Evolutionary conservation across 2,888 invertebrate genomes (phyloP), one percentile per base, ranked within the genome.

Genomic region (Dryobotodes eremita): DNA sequence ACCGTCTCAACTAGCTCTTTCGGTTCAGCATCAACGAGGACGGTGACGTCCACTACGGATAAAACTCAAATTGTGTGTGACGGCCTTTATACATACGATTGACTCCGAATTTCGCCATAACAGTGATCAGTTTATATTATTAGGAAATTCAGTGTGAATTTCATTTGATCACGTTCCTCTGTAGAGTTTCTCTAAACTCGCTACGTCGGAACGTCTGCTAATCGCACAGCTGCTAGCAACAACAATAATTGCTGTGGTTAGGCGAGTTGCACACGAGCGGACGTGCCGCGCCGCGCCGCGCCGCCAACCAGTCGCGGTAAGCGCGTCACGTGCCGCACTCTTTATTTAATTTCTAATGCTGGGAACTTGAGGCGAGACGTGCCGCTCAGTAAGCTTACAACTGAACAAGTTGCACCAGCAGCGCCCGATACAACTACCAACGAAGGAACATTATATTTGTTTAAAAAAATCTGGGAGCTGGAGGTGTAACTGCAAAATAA

Each of bases 331-430:
- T 78, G 74, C 84, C 68, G 42, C 69, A 23, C 61, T 62, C 79
- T 77, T 84, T 86, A 84, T 86, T 86, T 88, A 88, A 87, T 86
- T 86, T 84, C 73, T 82, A 82, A 73, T 65, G 79, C 71, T 62
- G 48, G 75, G 46, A 76, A 79, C 75, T 88, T 80, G 57, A 64
- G 72, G 77, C 61, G 13, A 69, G 71, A 81, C 86, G 88, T 83
- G 86, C 75, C 50, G 59, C 42, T 48, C 64, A 64, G 65, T 36
- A 26, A 70, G 70, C 62, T 71, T 20, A 65, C 76, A 64, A 68
- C 62, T 15, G 55, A 23, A 74, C 42, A 69, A 77, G 53, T 71
- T 70, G 26, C 74, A 53, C 0, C 69, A 36, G 68, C n/a, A 42
- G 42, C 42, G 36, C 31, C 42, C 46, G 61, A 23, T 55, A 46